A percentile compares a stretch with the other conserved stretches of the same genome.
These are phyloP conservation scores for Aphidius colemani DNA, from an alignment of 2,888 invertebrate genomes.

Conservation along the genomic window DNA sequence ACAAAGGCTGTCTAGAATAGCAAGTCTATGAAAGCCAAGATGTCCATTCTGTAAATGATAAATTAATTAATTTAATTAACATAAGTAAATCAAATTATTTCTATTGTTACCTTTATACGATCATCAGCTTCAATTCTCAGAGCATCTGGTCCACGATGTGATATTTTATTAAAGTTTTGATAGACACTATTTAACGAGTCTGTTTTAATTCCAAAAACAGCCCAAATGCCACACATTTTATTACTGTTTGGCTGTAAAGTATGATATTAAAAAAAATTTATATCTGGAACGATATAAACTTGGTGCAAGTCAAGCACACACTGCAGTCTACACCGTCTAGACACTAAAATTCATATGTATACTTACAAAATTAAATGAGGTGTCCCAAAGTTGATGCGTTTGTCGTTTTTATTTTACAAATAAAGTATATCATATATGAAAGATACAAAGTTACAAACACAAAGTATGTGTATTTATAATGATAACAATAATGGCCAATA, in stretches of 20 bases:
- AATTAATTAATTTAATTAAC: background rate
- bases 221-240: conserved; percentile 80
- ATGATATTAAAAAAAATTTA: conserved; percentile 20
- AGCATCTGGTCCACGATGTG: conserved; percentile 77
- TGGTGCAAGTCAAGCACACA: background rate
- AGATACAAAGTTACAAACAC: too few relatives aligned
- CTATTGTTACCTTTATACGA: conserved; percentile 67
- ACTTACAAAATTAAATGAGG: too few relatives aligned
- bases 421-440: too few relatives aligned
- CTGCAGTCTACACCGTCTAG: too few relatives aligned
- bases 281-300: background rate
- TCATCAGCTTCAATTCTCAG: conserved; percentile 74
- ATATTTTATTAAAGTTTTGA: conserved; percentile 68
- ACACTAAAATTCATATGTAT: too few relatives aligned
- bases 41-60: conserved; percentile 63
- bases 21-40: conserved; percentile 72
- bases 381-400: too few relatives aligned
- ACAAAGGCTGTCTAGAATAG: conserved; percentile 72
- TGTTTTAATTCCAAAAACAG: conserved; percentile 69
- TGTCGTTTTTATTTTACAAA: too few relatives aligned
- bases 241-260: background rate
- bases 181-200: conserved; percentile 66
- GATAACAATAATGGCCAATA: too few relatives aligned
- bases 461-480: too few relatives aligned
- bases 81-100: too few relatives aligned